Conservation (phyloP, 2,888 invertebrate genomes). For the Synanthedon formicaeformis region DNA sequence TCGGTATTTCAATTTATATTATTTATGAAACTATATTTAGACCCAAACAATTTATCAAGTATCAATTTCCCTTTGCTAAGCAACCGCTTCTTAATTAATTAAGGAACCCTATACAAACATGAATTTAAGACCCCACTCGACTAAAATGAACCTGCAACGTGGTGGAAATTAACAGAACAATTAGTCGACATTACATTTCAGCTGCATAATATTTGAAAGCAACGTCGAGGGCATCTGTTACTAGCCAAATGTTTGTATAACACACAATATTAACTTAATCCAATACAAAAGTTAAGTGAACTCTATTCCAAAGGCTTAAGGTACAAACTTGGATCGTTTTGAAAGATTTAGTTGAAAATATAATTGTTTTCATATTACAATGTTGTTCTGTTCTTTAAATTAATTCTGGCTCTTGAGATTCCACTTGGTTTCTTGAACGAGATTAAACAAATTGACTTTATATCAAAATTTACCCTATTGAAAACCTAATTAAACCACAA, state of each 20-base stretch:
- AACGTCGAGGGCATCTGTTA: conserved; percentile 59
- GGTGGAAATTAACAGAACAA: conserved; percentile 47
- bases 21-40: too few relatives aligned
- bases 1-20: too few relatives aligned
- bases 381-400: conserved; percentile 59
- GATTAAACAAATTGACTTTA: conserved; percentile 50
- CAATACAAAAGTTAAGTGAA: conserved; percentile 2
- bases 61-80: too few relatives aligned
- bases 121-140: background rate
- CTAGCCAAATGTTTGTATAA: conserved; percentile 35
- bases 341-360: background rate
- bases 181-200: conserved; percentile 47
- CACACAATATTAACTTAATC: conserved; percentile 14
- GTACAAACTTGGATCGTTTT: conserved; percentile 11
- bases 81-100: too few relatives aligned
- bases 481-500: too few relatives aligned
- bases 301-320: conserved; percentile 13
- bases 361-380: conserved; percentile 11
- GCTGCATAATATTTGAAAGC: conserved; percentile 36
- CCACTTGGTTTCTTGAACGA: conserved; percentile 27
- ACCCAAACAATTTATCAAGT: too few relatives aligned
- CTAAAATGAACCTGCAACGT: conserved; percentile 8
- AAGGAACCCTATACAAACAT: too few relatives aligned
- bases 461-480: conserved; percentile 10
- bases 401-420: conserved; percentile 62